phyloP scores from a whole-genome alignment of 2,113 vertebrate species.

The Apodemus sylvaticus region DNA sequence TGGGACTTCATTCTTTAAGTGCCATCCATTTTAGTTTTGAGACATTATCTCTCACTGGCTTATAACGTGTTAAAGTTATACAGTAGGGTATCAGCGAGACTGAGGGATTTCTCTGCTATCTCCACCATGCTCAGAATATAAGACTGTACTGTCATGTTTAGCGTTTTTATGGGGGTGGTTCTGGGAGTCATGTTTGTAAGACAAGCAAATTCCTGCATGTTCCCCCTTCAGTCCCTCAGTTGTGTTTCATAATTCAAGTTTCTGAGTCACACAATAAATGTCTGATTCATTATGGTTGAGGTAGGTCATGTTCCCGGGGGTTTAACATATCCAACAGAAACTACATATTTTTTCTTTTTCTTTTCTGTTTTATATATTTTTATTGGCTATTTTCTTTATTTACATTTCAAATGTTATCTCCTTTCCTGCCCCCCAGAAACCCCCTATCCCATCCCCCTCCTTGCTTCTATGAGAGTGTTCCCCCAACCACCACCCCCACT shows the following conservation, averaged over 20 bases:
- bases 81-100: background rate
- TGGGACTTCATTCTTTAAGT: background rate
- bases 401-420: too few relatives aligned
- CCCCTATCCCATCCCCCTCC: too few relatives aligned
- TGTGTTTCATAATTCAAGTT: constrained; percentile 14
- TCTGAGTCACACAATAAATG: background rate
- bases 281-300: constrained; percentile 5
- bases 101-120: background rate
- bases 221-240: background rate
- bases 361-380: too few relatives aligned
- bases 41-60: background rate
- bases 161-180: background rate
- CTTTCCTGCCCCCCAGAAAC: too few relatives aligned
- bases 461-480: too few relatives aligned
- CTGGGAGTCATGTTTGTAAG: background rate
- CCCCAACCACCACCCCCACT: too few relatives aligned
- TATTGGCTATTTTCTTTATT: too few relatives aligned
- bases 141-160: background rate
- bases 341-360: background rate
- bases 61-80: background rate
- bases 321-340: background rate
- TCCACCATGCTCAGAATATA: background rate
- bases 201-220: background rate
- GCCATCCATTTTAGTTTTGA: background rate
- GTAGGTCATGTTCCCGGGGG: background rate